Percentiles rank a stretch among this genome's conserved stretches.
Evolutionary conservation across 2,797 vertebrate genomes (phyloP).

Genomic region (Gadopsis marmoratus): DNA sequence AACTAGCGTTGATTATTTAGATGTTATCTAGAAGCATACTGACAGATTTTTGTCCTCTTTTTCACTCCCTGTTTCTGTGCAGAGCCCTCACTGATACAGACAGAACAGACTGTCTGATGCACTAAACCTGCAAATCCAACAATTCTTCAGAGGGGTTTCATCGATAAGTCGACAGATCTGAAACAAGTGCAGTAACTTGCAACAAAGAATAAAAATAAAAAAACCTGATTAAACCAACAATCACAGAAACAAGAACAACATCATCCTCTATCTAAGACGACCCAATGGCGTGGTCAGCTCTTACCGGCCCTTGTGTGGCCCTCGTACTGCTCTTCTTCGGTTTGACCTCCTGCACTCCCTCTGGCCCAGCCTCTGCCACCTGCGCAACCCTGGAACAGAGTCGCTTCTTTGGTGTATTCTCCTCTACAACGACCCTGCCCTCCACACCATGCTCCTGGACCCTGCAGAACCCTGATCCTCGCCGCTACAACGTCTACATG

Average conservation of each 20-base stretch:
- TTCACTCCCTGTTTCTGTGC: constrained; percentile 57
- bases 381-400: constrained; percentile 97
- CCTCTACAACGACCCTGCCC: constrained; percentile 89
- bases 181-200: constrained; percentile 74
- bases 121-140: constrained; percentile 62
- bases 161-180: constrained; percentile 62
- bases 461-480: constrained; percentile 97
- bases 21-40: constrained; percentile 22
- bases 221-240: constrained; percentile 41
- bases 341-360: constrained; percentile 86
- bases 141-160: constrained; percentile 56
- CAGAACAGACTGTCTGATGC: constrained; percentile 62
- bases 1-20: constrained; percentile 26
- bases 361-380: constrained; percentile 86
- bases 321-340: constrained; percentile 84
- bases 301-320: constrained; percentile 76
- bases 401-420: constrained; percentile 97
- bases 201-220: constrained; percentile 69
- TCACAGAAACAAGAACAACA: constrained; percentile 38
- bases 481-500: constrained; percentile 98
- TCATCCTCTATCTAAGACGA: constrained; percentile 57
- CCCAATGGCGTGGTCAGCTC: constrained; percentile 80
- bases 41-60: constrained; percentile 37
- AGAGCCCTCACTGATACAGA: constrained; percentile 62
- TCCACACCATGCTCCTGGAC: constrained; percentile 94